These are phyloP conservation scores for Craterocephalus amniculus DNA, from an alignment of 2,797 vertebrate species.

Conservation along the genomic window DNA sequence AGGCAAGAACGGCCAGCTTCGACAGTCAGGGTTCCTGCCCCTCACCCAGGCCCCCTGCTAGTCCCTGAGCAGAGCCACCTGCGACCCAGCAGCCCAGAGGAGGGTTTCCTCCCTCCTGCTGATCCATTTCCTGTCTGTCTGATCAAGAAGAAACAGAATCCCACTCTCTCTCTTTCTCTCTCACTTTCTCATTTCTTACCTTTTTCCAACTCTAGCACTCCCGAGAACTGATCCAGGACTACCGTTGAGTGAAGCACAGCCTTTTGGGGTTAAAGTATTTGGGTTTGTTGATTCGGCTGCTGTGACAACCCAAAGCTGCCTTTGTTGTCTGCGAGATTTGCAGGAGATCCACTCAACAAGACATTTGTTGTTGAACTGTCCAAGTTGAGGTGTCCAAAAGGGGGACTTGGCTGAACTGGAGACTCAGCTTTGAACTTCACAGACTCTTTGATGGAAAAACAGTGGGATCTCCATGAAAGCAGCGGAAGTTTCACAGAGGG, in stretches of 20 bases:
- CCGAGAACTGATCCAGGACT: constrained; percentile 67
- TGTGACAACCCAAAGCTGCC: constrained; percentile 29
- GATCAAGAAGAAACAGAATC: constrained; percentile 75
- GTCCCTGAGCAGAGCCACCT: constrained; percentile 87
- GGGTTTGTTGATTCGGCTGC: constrained; percentile 41
- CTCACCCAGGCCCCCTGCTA: constrained; percentile 91
- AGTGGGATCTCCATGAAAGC: constrained; percentile 42
- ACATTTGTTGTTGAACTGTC: constrained; percentile 40
- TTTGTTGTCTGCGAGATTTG: constrained; percentile 34
- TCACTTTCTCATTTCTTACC: constrained; percentile 29
- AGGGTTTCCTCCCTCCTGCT: constrained; percentile 68
- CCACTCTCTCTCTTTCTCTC: constrained; percentile 41
- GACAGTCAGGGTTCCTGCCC: constrained; percentile 97
- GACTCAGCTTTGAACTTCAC: constrained; percentile 43
- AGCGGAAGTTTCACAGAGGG: constrained; percentile 28
- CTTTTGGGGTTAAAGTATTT: constrained; percentile 49
- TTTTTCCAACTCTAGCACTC: constrained; percentile 56
- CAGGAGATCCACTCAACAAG: constrained; percentile 41
- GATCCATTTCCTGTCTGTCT: constrained; percentile 79
- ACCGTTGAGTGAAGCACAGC: constrained; percentile 55
- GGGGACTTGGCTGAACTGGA: constrained; percentile 39
- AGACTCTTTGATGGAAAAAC: constrained; percentile 53
- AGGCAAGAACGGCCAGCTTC: constrained; percentile 94
- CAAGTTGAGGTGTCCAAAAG: constrained; percentile 42
- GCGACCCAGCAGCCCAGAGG: constrained; percentile 72